A percentile compares a stretch with the other conserved stretches of the same genome.
Conservation (phyloP, 2,888 invertebrate genomes). For the Luperina nickerlii region DNA sequence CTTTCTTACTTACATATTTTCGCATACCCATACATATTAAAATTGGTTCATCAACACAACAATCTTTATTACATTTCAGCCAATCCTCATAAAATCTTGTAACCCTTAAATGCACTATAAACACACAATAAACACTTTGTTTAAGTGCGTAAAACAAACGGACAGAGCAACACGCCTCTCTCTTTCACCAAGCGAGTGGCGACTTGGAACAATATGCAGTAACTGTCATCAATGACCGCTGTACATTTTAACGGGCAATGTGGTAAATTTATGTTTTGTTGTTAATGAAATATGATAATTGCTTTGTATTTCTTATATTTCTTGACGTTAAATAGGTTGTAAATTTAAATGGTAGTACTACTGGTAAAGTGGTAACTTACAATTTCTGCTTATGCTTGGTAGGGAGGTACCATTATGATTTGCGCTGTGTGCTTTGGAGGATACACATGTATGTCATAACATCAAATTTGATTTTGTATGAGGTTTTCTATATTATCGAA, state of each 20-base stretch:
- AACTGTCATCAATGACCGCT: constrained; percentile 37
- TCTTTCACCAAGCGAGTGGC: constrained; percentile 13
- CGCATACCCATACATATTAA: background rate
- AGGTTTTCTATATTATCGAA: no score
- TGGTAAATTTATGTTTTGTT: constrained; percentile 54
- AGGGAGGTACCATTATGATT: background rate
- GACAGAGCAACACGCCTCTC: constrained; percentile 19
- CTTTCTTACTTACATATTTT: no score
- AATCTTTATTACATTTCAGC: constrained; percentile 19
- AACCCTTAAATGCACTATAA: constrained; percentile 25
- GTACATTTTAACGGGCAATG: constrained; percentile 29
- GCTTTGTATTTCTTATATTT: constrained; percentile 15
- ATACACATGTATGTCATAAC: no score
- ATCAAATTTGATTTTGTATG: no score
- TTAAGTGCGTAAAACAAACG: constrained; percentile 29
- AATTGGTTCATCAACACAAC: background rate
- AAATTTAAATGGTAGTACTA: constrained; percentile 30
- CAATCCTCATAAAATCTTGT: constrained; percentile 9
- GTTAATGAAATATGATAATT: constrained; percentile 56
- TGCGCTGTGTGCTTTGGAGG: no score
- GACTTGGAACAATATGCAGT: constrained; percentile 49
- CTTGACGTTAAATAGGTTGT: constrained; percentile 34
- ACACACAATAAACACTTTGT: constrained; percentile 49
- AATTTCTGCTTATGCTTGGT: background rate
- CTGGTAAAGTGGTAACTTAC: background rate